Evolutionary conservation across 2,888 invertebrate species (phyloP).

Genomic region (Tanytarsus gracilentus): DNA sequence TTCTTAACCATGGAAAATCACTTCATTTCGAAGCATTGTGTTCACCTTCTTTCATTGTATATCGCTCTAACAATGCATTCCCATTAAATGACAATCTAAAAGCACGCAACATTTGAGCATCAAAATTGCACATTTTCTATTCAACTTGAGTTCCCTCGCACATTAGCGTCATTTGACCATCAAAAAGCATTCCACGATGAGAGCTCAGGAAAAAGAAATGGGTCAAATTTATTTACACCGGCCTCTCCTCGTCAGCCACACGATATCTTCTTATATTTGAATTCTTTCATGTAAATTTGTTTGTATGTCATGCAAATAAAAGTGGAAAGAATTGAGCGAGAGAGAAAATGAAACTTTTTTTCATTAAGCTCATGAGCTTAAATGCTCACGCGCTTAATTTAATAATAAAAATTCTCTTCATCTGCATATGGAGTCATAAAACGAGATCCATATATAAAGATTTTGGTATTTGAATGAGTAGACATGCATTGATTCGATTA

Average conservation of each 20-base stretch:
- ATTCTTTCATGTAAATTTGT: not conserved
- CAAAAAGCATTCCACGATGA: no score
- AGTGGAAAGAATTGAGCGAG: not conserved
- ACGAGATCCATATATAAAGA: not conserved
- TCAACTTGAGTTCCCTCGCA: no score
- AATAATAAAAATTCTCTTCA: not conserved
- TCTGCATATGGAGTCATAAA: not conserved
- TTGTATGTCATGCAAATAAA: constrained; percentile 20
- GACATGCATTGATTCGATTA: not conserved
- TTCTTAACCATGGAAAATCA: no score
- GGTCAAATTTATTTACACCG: constrained; percentile 8
- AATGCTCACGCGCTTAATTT: not conserved
- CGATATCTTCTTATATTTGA: not conserved
- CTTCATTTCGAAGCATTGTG: no score
- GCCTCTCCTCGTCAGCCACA: not conserved
- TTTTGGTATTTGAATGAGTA: not conserved
- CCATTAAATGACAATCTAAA: no score
- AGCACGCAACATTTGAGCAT: no score
- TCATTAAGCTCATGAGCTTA: no score
- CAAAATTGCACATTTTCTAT: no score
- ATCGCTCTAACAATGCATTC: no score
- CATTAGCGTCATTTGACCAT: no score
- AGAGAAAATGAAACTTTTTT: not conserved
- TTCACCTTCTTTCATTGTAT: no score
- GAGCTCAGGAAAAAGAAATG: no score